A percentile compares a stretch with the other conserved stretches of the same genome.
Evolutionary conservation across 2,888 invertebrate genomes (phyloP).

Genomic region (Arenicola marina): DNA sequence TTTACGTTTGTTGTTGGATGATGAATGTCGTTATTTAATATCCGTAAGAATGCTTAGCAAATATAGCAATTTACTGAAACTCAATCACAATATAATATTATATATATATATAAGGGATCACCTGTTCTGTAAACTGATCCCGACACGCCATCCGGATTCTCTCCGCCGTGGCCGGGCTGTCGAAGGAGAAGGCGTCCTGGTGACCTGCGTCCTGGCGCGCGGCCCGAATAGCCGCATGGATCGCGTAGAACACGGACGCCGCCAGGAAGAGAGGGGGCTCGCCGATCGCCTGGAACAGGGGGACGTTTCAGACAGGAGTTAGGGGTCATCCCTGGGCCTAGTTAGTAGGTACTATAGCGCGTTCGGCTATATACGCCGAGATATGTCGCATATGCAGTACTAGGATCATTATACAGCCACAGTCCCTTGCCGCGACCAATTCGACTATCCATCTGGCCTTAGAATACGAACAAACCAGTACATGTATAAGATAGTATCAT

Average conservation of each 20-base stretch:
- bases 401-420: too few species aligned
- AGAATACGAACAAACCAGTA: too few species aligned
- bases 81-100: not conserved
- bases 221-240: constrained; percentile 78
- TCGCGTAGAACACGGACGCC: constrained; percentile 85
- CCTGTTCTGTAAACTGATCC: constrained; percentile 80
- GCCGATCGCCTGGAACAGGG: constrained; percentile 90
- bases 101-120: constrained; percentile 58
- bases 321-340: too few species aligned
- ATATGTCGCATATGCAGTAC: too few species aligned
- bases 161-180: constrained; percentile 87
- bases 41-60: not conserved
- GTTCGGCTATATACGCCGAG: too few species aligned
- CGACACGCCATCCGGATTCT: constrained; percentile 87
- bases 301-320: too few species aligned
- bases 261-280: constrained; percentile 94
- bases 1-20: not conserved
- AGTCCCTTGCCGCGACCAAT: too few species aligned
- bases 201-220: constrained; percentile 75
- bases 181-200: constrained; percentile 68
- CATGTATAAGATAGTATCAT: too few species aligned
- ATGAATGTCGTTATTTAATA: not conserved
- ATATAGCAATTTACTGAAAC: not conserved
- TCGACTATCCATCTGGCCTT: too few species aligned
- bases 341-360: too few species aligned